Base-by-base conservation (phyloP, 1,140 invertebrate genomes). In the Drosophila subobscura region DNA sequence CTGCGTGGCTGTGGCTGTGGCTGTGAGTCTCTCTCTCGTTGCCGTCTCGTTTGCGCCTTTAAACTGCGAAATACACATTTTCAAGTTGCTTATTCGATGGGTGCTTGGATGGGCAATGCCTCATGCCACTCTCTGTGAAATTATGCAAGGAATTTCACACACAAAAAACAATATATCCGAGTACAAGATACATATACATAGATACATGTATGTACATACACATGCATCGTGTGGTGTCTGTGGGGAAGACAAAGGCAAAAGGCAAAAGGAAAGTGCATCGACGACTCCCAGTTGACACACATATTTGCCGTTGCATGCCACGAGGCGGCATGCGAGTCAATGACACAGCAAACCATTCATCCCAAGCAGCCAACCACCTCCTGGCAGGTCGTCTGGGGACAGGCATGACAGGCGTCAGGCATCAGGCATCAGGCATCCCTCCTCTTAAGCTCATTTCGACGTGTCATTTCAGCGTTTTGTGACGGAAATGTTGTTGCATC, bases 381-480 rank as follows among this genome's bases (percentile, higher is more conserved):
- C 37, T 7, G 23, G 22, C 45, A 27, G 40, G 41, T 29, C 52
- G 40, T 49, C 20, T 45, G 47, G 49, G 57, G 54, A 40, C 59
- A 61, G 63, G 66, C 71, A 71, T 80, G 77, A 80, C 77, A 80
- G 72, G 47, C 77, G 64, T 81, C 63, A 67, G 65, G 50, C 54
- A 33, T 60, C 46, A 45, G 55, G 55, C 65, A 60, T 66, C 77
- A 60, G 63, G 29, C 29, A 33, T 33, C 29, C 33, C 33, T 37
- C 33, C 33, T 37, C 78, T 59, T 58, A 49, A 70, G 53, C 44
- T 71, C 46, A 70, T 71, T 71, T 66, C 64, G 77, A 86, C 81
- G 80, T 85, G 80, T 86, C 80, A 86, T 86, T 85, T 86, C 73
- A 85, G 77, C 72, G 77, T 80, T 84, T 80, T 81, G 77, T 59